phyloP scores from a whole-genome alignment of 2,888 invertebrate genomes.

The Cephus runcator region DNA sequence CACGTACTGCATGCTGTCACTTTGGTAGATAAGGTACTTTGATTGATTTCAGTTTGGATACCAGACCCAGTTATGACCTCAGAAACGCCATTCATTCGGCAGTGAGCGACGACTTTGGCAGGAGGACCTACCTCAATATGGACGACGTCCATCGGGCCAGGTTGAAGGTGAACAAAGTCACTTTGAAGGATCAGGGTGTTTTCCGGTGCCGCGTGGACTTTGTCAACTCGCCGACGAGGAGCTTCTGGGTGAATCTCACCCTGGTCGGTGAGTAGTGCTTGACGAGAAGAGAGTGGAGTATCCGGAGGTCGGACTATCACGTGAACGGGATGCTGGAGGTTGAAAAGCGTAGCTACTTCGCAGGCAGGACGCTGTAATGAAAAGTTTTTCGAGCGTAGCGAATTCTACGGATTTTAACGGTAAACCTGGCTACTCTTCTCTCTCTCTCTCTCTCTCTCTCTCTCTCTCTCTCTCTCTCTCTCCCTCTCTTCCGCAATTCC shows the following conservation, averaged over 20 bases:
- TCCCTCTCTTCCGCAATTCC: too few relatives aligned
- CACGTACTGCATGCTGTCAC: too few relatives aligned
- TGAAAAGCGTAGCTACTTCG: too few relatives aligned
- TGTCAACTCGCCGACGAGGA: slow-evolving; percentile 87
- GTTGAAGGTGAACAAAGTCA: slow-evolving; percentile 79
- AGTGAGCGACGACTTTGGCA: slow-evolving; percentile 81
- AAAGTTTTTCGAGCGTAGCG: too few relatives aligned
- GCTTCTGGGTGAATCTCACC: slow-evolving; percentile 86
- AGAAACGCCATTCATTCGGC: slow-evolving; percentile 78
- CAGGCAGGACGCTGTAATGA: too few relatives aligned
- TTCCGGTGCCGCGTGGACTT: slow-evolving; percentile 92
- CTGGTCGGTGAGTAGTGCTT: slow-evolving; percentile 79
- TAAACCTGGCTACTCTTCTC: too few relatives aligned
- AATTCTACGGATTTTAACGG: too few relatives aligned
- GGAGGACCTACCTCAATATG: slow-evolving; percentile 79
- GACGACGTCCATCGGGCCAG: slow-evolving; percentile 75
- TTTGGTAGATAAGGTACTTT: too few relatives aligned
- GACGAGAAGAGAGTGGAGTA: neutral
- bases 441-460: too few relatives aligned
- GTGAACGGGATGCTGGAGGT: too few relatives aligned
- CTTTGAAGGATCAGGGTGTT: slow-evolving; percentile 80
- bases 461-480: too few relatives aligned
- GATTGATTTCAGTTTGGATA: slow-evolving; percentile 75
- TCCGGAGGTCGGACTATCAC: too few relatives aligned
- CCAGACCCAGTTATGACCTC: slow-evolving; percentile 75